Evolutionary conservation across 2,888 invertebrate species (phyloP).

Genomic region (Spodoptera exigua): DNA sequence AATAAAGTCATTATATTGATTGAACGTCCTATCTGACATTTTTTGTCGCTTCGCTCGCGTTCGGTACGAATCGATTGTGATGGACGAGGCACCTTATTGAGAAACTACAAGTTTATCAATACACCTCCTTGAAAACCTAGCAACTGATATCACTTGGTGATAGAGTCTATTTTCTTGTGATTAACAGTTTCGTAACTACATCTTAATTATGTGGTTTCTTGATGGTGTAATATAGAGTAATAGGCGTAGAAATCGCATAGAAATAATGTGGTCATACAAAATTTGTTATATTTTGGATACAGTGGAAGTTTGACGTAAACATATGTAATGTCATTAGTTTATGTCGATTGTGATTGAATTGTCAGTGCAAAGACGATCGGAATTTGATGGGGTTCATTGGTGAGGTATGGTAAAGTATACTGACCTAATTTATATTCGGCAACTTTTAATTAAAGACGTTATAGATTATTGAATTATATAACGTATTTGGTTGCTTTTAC

Average conservation of each 20-base stretch:
- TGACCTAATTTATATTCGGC: no score
- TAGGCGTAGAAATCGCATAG: constrained; percentile 79
- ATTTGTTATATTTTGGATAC: constrained; percentile 65
- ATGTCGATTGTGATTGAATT: constrained; percentile 38
- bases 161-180: constrained; percentile 12
- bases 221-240: constrained; percentile 71
- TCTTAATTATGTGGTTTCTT: constrained; percentile 28
- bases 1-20: constrained; percentile 90
- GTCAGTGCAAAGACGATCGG: constrained; percentile 17
- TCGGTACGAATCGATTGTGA: constrained; percentile 84
- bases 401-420: constrained; percentile 4
- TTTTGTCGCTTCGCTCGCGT: constrained; percentile 68
- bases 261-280: constrained; percentile 69
- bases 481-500: no score
- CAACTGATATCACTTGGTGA: fast-evolving
- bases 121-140: neutral
- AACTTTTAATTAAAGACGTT: no score
- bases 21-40: constrained; percentile 72
- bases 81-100: constrained; percentile 79
- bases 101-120: constrained; percentile 51
- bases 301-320: constrained; percentile 69
- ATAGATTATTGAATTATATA: no score
- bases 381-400: constrained; percentile 27
- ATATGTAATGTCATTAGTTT: constrained; percentile 56
- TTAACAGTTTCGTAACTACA: neutral